Base-by-base conservation (phyloP, 2,113 vertebrate species). In the Puma concolor region DNA sequence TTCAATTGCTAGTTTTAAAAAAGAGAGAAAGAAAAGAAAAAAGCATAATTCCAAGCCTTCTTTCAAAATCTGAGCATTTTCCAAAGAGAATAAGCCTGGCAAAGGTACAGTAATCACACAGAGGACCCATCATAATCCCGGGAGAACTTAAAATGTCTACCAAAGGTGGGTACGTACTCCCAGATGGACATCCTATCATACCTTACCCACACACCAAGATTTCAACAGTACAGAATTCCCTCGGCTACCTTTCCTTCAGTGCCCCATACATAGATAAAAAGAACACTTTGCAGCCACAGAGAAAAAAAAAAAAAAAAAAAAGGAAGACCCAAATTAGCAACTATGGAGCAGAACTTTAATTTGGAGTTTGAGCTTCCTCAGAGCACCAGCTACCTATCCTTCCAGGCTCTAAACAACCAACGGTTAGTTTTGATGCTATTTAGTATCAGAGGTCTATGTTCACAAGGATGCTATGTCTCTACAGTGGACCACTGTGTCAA, bases 41-140 rank as follows among this genome's bases (percentile, higher is more conserved):
- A 48, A 48, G 2, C 44, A 48, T 15, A 77, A 31, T 36, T 41
- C 29, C 66, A 64, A 86, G 14, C 41, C 85, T 44, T 63, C n/a
- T 81, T 79, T 88, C 69, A 92, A 96, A 96, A 72, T 9, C 44
- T 8, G 10, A 71, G 1, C 67, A 71, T 95, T 82, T 96, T 82
- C 81, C 95, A 67, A 64, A 92, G 41, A 86, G 31, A 90, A 79
- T 7, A 77, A 41, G 16, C 38, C 64, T 60, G 66, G 54, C 21
- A 94, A 85, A 7, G 9, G 71, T 36, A 72, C 4, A 41, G 25
- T 72, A 66, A 82, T 48, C 72, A 85, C 23, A 41, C 3, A 38
- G 29, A 76, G 38, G 64, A 48, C 64, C 63, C 50, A 41, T 16
- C 29, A 36, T n/a, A 87, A 74, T 4, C 57, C 64, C 31, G 7